Conservation (phyloP, 2,797 vertebrate species). For the Agapornis canus region DNA sequence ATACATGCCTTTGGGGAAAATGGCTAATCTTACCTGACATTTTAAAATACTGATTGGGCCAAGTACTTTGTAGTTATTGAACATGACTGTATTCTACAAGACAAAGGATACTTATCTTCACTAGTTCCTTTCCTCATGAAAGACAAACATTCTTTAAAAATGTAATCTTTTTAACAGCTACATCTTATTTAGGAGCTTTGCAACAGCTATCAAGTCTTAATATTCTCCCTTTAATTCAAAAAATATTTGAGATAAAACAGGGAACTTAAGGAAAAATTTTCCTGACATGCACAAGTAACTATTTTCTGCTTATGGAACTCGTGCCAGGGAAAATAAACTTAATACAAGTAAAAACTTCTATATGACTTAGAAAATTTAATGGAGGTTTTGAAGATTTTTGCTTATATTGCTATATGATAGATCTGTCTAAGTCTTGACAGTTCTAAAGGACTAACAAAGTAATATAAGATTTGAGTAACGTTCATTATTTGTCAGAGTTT, state of each 20-base stretch:
- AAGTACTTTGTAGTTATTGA: not conserved
- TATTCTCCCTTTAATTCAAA: not conserved
- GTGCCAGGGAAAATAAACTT: conserved; percentile 37
- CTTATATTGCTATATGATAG: too few species aligned
- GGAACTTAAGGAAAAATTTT: conserved; percentile 1
- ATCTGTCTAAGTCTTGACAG: conserved; percentile 39
- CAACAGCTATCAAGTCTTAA: not conserved
- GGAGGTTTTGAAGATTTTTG: too few species aligned
- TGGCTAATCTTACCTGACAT: not conserved
- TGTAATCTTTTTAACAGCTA: not conserved
- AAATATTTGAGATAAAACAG: not conserved
- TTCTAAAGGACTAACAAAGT: conserved; percentile 49
- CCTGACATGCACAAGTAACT: not conserved
- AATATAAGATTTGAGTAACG: conserved; percentile 4
- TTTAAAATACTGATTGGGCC: not conserved
- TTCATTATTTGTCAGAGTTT: conserved; percentile 21
- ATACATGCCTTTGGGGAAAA: not conserved
- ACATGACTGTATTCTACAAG: not conserved
- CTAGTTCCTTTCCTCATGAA: not conserved
- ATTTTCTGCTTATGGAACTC: conserved; percentile 24
- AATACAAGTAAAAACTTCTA: conserved; percentile 23
- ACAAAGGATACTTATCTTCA: not conserved
- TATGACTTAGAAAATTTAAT: conserved; percentile 10
- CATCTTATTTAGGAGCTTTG: not conserved
- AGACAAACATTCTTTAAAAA: not conserved